Evolutionary conservation across 2,797 vertebrate species (phyloP).

Genomic region (Xyrichtys novacula): DNA sequence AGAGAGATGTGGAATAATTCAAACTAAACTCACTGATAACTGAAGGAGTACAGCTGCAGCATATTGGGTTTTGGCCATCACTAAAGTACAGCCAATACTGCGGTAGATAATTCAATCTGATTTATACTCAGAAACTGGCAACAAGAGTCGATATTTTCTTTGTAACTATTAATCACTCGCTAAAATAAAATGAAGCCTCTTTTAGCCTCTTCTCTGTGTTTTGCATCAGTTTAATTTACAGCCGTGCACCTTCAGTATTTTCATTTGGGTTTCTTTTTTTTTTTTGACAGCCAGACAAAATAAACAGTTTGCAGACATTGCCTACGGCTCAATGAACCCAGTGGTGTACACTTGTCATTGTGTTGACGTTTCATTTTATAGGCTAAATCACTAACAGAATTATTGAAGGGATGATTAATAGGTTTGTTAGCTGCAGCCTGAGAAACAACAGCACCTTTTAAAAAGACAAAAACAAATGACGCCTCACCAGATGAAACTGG

Average conservation of each 20-base stretch:
- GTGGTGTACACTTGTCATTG: constrained; percentile 1
- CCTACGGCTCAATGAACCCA: constrained; percentile 18
- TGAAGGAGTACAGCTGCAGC: neutral
- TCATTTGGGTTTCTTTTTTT: neutral
- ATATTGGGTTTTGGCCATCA: constrained; percentile 7
- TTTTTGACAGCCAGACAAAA: constrained; percentile 44
- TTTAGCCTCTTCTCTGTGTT: constrained; percentile 1
- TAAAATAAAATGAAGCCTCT: constrained; percentile 1
- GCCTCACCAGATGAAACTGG: neutral
- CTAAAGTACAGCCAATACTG: neutral
- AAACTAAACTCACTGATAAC: neutral
- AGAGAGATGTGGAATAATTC: neutral
- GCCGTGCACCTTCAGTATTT: constrained; percentile 3
- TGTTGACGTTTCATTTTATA: constrained; percentile 8
- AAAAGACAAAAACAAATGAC: neutral
- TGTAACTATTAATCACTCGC: constrained; percentile 6
- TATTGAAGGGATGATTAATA: constrained; percentile 28
- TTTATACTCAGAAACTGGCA: constrained; percentile 9
- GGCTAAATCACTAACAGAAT: constrained; percentile 8
- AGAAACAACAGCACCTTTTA: neutral
- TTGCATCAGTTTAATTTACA: constrained; percentile 22
- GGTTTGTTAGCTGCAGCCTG: neutral
- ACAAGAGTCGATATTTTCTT: neutral
- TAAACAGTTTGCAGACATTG: constrained; percentile 34
- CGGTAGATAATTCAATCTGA: neutral